Conservation (phyloP, 2,888 invertebrate genomes). For the Bombylius major region DNA sequence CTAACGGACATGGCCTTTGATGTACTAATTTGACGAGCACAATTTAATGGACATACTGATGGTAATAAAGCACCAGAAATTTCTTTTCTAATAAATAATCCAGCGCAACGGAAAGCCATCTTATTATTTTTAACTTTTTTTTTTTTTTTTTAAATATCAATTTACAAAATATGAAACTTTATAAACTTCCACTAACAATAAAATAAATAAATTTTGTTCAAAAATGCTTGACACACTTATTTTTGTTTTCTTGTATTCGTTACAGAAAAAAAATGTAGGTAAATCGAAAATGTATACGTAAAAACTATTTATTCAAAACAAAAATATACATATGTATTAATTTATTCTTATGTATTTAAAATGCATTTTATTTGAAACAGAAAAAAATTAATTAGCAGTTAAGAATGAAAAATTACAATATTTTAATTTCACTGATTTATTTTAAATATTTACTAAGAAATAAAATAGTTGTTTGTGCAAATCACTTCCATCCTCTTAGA, state of each 20-base stretch:
- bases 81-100: slow-evolving; percentile 26
- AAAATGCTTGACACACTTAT: not conserved
- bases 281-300: no score
- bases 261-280: no score
- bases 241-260: not conserved
- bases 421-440: not conserved
- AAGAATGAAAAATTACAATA: not conserved
- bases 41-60: slow-evolving; percentile 14
- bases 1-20: slow-evolving; percentile 4
- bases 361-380: no score
- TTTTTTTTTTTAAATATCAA: not conserved
- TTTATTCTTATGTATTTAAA: not conserved
- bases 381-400: not conserved
- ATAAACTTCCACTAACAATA: no score
- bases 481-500: slow-evolving; percentile 27
- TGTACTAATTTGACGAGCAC: slow-evolving; percentile 15
- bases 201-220: no score
- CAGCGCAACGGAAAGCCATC: slow-evolving; percentile 33
- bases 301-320: no score
- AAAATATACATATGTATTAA: not conserved
- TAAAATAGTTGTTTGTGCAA: not conserved
- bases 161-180: no score
- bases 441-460: no score
- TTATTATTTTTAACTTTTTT: slow-evolving; percentile 8
- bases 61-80: not conserved